phyloP scores from a whole-genome alignment of 1,140 invertebrate genomes.

The Aleiodes sp. region DNA sequence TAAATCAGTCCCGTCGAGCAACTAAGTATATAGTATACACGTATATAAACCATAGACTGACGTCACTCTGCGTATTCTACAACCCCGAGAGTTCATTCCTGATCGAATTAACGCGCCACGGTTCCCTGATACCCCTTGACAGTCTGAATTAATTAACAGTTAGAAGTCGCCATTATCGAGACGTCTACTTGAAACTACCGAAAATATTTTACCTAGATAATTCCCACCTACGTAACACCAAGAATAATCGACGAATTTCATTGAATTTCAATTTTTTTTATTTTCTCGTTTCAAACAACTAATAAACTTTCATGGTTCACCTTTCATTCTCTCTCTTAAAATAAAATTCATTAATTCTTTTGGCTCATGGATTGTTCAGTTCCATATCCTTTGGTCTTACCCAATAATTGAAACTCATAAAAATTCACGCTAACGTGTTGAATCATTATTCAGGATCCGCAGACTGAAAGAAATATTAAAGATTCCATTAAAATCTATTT shows the following conservation, averaged over 20 bases:
- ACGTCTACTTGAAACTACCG: slow-evolving; percentile 40
- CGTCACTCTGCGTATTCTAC: slow-evolving; percentile 43
- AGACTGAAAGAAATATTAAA: too few relatives aligned
- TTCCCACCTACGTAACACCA: neutral
- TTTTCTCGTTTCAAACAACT: too few relatives aligned
- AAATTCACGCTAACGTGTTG: too few relatives aligned
- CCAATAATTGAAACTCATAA: too few relatives aligned
- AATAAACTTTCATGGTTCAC: too few relatives aligned
- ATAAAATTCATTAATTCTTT: too few relatives aligned
- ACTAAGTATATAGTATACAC: slow-evolving; percentile 37
- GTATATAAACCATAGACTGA: neutral
- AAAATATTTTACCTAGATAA: neutral
- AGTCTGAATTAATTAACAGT: slow-evolving; percentile 65
- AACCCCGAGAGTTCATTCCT: slow-evolving; percentile 57
- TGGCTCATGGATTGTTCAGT: too few relatives aligned
- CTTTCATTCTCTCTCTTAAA: too few relatives aligned
- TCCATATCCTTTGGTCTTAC: too few relatives aligned
- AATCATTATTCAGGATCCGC: too few relatives aligned
- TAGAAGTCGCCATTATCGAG: slow-evolving; percentile 58
- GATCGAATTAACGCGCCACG: slow-evolving; percentile 65
- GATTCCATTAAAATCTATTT: neutral
- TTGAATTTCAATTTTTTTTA: too few relatives aligned
- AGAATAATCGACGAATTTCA: neutral
- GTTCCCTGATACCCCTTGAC: slow-evolving; percentile 60
- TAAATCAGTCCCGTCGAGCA: slow-evolving; percentile 60